Evolutionary conservation across 2,113 vertebrate species (phyloP), one percentile per base, ranked within the genome.

Genomic region (Ancistrus triradiatus): DNA sequence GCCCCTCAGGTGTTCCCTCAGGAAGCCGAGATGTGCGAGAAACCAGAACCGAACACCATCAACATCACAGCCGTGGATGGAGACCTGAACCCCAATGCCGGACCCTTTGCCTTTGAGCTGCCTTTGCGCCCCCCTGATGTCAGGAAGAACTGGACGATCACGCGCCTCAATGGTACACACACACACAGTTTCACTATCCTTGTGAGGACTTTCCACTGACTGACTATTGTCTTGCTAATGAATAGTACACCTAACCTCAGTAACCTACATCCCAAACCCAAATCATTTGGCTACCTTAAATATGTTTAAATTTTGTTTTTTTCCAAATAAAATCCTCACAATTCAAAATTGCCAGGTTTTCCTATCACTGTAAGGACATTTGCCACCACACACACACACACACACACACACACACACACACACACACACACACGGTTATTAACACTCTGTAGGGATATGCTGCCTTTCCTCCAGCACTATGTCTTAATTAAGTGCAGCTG

Each of bases 61-160:
- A 98, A 98, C 81, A 95, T 98, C 85, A 98, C 95, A 1, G 96
- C 96, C 0, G 49, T 93, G 2, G 96, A 98, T 61, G 91, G 87
- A 49, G 96, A 98, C 85, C 85, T 97, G 57, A 93, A 89, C 78
- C 92, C 95, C 13, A 98, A 98, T n/a, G 92, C 93, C 0, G 96
- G 95, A 49, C 96, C 96, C 0, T 98, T 98, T 52, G 93, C 90
- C 58, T 98, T 98, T 40, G 95, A 98, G 79, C 87, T 98, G 42
- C 90, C 93, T 62, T 79, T 86, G 59, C 81, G 73, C 40, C 96
- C 96, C 9, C 8, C 73, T 1, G 90, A 89, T 24, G 91, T 98
- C 66, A 89, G 86, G 74, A 94, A 84, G 77, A 98, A 98, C 76
- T 98, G 96, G 96, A 98, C 95, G 64, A 88, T 98, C 78, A 93